Conservation (phyloP, 2,888 invertebrate genomes). For the Epistrophe grossulariae region DNA sequence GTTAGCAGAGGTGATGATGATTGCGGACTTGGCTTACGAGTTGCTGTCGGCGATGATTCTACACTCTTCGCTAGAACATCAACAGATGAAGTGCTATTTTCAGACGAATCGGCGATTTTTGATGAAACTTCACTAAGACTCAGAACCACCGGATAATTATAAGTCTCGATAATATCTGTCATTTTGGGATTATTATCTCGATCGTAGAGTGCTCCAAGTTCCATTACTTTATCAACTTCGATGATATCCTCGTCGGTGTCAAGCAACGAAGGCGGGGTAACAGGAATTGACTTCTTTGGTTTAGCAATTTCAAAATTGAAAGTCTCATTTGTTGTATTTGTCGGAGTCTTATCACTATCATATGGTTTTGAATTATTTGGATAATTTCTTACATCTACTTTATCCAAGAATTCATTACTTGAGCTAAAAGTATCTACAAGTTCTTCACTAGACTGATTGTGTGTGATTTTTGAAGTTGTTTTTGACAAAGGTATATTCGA, state of each 20-base stretch:
- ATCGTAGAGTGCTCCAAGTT: slow-evolving; percentile 77
- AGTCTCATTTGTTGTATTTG: slow-evolving; percentile 76
- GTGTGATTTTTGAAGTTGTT: slow-evolving; percentile 82
- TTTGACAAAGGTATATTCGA: slow-evolving; percentile 82
- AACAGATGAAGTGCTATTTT: slow-evolving; percentile 77
- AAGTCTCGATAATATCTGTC: slow-evolving; percentile 55
- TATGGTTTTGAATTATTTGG: slow-evolving; percentile 36
- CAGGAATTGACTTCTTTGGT: slow-evolving; percentile 34
- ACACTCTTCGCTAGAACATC: background rate
- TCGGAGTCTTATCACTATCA: slow-evolving; percentile 76
- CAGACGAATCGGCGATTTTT: slow-evolving; percentile 78
- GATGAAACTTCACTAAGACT: slow-evolving; percentile 53
- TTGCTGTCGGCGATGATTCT: slow-evolving; percentile 26
- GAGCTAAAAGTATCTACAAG: slow-evolving; percentile 81
- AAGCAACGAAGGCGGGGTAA: slow-evolving; percentile 45
- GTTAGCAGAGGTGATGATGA: slow-evolving; percentile 81
- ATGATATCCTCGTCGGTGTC: slow-evolving; percentile 58
- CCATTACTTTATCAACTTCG: slow-evolving; percentile 67
- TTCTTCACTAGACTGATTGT: slow-evolving; percentile 81
- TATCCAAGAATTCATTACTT: slow-evolving; percentile 79
- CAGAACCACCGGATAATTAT: slow-evolving; percentile 61
- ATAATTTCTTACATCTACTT: slow-evolving; percentile 67
- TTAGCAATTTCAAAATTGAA: slow-evolving; percentile 79
- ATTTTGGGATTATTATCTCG: slow-evolving; percentile 78
- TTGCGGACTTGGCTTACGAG: slow-evolving; percentile 55